Evolutionary conservation across 1,140 invertebrate species (phyloP), one percentile per base, ranked within the genome.

Genomic region (Hypsibius dujardini): DNA sequence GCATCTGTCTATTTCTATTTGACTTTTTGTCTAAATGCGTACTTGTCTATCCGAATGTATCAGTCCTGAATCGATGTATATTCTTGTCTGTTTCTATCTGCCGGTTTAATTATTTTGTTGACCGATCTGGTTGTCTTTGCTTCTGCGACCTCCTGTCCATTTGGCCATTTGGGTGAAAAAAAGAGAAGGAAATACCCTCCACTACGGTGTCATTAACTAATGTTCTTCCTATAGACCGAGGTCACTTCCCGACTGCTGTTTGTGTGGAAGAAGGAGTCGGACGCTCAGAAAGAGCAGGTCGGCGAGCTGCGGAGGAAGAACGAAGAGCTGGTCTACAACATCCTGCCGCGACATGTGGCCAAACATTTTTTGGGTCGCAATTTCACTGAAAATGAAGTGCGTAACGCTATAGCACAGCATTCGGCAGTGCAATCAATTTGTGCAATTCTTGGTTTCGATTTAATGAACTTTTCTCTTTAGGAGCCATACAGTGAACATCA

Each of bases 401-500:
- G 46, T 75, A 15, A 47, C 70, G 7, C 7, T n/a, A 28, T 28
- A 28, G 12, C 62, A 67, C 12, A 7, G 12, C 12, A 12, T 45
- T 59, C 12, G 15, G 69, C 3, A 45, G 86, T 88, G 77, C 79
- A 76, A 70, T 71, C 45, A 72, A 59, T 73, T 46, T 70, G 14
- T 46, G 56, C 3, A 15, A 28, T n/a, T 1, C 42, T 69, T 73
- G 72, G 70, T 71, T 73, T 76, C 73, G 72, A 73, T 45, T 72
- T 70, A 75, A 72, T 74, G 71, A 76, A 45, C 72, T 62, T 80
- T 80, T 40, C 15, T 28, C 69, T 71, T n/a, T 87, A 92, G 77
- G 90, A 94, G 79, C 83, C 94, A 14, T 95, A 93, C 82, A 91
- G 89, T 71, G 90, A 94, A 78, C 92, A 90, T 80, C 93, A 92